phyloP scores from a whole-genome alignment of 2,888 invertebrate genomes.

The Pogonocherus hispidulus region DNA sequence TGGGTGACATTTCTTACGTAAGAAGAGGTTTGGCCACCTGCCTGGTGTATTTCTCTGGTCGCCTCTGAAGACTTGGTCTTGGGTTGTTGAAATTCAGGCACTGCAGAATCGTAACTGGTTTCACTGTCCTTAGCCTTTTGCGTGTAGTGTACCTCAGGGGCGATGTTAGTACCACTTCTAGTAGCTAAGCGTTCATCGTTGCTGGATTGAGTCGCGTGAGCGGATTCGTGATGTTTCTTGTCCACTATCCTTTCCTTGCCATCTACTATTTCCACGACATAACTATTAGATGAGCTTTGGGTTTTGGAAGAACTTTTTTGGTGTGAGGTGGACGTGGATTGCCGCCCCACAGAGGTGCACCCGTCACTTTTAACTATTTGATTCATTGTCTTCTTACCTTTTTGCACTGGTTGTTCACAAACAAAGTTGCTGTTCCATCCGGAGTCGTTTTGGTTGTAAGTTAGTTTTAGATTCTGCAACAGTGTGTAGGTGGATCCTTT shows the following conservation, averaged over 20 bases:
- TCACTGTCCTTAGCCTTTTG: constrained; percentile 72
- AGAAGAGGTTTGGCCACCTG: constrained; percentile 62
- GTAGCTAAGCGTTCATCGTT: constrained; percentile 72
- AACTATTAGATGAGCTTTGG: constrained; percentile 76
- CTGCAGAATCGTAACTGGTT: constrained; percentile 73
- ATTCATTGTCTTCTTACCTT: constrained; percentile 46
- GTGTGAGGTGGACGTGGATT: constrained; percentile 67
- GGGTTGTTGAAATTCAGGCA: constrained; percentile 68
- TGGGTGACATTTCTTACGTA: constrained; percentile 55
- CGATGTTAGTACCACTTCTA: constrained; percentile 73
- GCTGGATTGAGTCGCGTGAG: constrained; percentile 53
- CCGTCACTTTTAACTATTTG: constrained; percentile 42
- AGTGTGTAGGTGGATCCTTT: constrained; percentile 65
- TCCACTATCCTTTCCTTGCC: constrained; percentile 76
- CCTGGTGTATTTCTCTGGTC: constrained; percentile 66
- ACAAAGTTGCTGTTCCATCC: constrained; percentile 70
- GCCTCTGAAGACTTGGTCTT: constrained; percentile 69
- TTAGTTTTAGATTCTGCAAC: constrained; percentile 62
- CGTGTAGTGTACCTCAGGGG: constrained; percentile 72
- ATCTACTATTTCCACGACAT: constrained; percentile 77
- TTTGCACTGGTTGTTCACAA: constrained; percentile 61
- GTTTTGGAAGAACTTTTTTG: constrained; percentile 72
- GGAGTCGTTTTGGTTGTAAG: constrained; percentile 67
- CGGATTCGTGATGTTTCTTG: constrained; percentile 73
- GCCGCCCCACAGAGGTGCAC: constrained; percentile 56